Evolutionary conservation across 2,797 vertebrate species (phyloP), one percentile per base, ranked within the genome.

Genomic region (Dallia pectoralis): DNA sequence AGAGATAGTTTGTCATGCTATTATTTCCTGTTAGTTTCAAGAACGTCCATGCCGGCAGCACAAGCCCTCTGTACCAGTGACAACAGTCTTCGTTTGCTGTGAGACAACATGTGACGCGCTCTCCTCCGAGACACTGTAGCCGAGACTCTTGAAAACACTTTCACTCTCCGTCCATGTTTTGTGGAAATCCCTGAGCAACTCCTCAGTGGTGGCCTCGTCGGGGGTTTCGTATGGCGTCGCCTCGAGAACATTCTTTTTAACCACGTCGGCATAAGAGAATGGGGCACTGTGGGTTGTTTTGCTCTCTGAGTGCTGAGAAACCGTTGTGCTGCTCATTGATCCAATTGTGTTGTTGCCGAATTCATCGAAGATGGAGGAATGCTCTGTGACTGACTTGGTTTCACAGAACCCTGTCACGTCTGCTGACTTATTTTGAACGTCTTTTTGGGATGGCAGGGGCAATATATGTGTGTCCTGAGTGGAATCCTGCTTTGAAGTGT

Each of bases 211-310:
- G 1, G 92, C 90, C 3, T 88, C 82, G 9, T 91, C 90, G 1
- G 91, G 86, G 69, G 90, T 83, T 70, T 93, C 94, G 81, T 16
- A 84, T 67, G 5, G 76, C 16, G 27, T 86, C 62, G 78, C 85
- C 72, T 92, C 91, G 19, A 92, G 82, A 36, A 91, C 85, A 56
- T 95, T 96, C 73, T 89, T 93, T 77, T 93, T 95, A 1, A 96
- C 94, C 0, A 94, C 95, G 56, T 97, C 96, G 44, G 96, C 96
- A 1, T 97, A 97, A 12, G 96, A 96, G 27, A 96, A 95, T 3
- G 94, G 92, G 22, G 78, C 87, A 27, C 66, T 89, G 27, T 91
- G 88, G 40, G 76, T 67, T 9, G 87, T 91, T 47, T 80, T 27
- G 1, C 87, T 91, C 75, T 93, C 88, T 1, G 91, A 90, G 82